These are phyloP conservation scores for Vicugna pacos DNA, from an alignment of 2,113 vertebrate species.

Conservation along the genomic window DNA sequence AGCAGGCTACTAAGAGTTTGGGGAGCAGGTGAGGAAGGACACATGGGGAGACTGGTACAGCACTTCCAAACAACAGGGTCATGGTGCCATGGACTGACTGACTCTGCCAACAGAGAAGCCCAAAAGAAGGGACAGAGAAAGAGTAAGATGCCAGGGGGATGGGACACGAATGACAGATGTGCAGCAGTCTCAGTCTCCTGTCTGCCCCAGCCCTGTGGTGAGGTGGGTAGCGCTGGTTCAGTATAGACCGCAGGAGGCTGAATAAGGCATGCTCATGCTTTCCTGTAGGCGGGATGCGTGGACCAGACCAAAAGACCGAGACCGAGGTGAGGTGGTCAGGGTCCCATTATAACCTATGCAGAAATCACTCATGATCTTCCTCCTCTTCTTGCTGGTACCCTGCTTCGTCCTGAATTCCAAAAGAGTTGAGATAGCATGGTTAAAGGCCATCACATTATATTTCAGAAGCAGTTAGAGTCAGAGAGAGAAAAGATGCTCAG, in stretches of 20 bases:
- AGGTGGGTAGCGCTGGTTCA: background rate
- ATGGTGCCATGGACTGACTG: background rate
- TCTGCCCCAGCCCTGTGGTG: background rate
- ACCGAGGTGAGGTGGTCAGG: background rate
- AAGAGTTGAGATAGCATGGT: background rate
- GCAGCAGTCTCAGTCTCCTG: background rate
- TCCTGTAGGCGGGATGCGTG: background rate
- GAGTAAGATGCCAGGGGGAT: background rate
- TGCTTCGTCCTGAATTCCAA: background rate
- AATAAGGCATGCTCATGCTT: background rate
- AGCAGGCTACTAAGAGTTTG: background rate
- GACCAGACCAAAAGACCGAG: background rate
- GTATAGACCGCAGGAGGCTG: background rate
- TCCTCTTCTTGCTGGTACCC: background rate
- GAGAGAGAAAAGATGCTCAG: background rate
- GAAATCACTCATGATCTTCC: background rate
- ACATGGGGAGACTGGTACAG: background rate
- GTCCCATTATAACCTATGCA: background rate
- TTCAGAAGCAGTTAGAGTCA: background rate
- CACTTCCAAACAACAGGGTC: background rate
- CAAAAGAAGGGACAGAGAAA: background rate
- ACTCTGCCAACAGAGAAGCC: background rate
- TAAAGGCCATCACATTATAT: background rate
- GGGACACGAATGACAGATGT: background rate
- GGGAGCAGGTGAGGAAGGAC: background rate